Evolutionary conservation across 2,113 vertebrate species (phyloP).

Genomic region (Fulica atra): DNA sequence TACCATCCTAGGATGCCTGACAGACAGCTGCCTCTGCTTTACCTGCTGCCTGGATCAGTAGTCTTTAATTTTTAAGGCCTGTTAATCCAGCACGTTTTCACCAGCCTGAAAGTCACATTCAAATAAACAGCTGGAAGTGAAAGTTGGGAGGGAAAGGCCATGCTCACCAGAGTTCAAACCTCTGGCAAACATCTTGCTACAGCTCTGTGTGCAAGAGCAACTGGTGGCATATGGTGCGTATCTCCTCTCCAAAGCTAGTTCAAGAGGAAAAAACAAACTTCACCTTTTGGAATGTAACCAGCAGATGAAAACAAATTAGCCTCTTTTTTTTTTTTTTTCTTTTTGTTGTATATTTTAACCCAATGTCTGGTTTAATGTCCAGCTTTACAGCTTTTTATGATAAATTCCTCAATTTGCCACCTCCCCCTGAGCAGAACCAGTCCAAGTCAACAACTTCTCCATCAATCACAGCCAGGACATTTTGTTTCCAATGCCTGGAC

Average conservation of each 20-base stretch:
- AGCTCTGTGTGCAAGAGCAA: background rate
- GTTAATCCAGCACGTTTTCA: conserved; percentile 32
- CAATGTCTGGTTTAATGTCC: conserved; percentile 20
- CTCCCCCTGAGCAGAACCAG: background rate
- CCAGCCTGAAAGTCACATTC: conserved; percentile 8
- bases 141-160: background rate
- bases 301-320: conserved; percentile 69
- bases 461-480: background rate
- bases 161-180: background rate
- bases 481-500: background rate
- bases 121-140: conserved; percentile 42
- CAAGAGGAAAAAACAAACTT: conserved; percentile 57
- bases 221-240: background rate
- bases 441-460: background rate
- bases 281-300: conserved; percentile 32
- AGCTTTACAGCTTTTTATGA: conserved; percentile 14
- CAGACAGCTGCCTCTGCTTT: background rate
- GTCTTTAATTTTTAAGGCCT: background rate
- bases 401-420: conserved; percentile 23
- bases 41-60: background rate
- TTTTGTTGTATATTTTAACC: conserved; percentile 16
- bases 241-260: conserved; percentile 35
- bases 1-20: background rate
- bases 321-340: background rate
- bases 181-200: conserved; percentile 25